Evolutionary conservation across 2,888 invertebrate genomes (phyloP), one percentile per base, ranked within the genome.

Genomic region (Helleia helle): DNA sequence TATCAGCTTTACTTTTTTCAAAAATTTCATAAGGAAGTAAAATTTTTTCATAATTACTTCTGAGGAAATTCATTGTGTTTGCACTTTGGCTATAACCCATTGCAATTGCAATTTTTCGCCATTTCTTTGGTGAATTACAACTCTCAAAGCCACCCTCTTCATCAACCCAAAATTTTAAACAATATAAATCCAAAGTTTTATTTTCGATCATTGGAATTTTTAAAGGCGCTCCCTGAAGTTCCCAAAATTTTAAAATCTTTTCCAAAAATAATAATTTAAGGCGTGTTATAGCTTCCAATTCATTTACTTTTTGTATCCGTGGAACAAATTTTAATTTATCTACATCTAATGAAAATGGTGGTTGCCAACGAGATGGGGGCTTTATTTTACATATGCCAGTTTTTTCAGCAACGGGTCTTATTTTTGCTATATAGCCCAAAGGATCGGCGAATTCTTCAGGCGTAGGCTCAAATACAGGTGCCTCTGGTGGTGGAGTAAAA

Each of bases 361-460:
- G 92, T 60, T 91, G 90, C 91, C 92, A 93, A 51, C 88, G 87
- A 62, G 88, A 70, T 40, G 93, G 93, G 40, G 93, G 93, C 56
- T 88, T 88, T 58, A 93, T 92, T 86, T 91, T 92, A 63, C 92
- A 91, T 48, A 93, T 91, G 46, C 93, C 93, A 46, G 87, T 88
- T 69, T 88, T 87, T 66, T 91, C 90, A 7, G 91, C 93, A 36
- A 90, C 86, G 12, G 90, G 89, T 40, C 90, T 85, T 51, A 93
- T 92, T 79, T 91, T 91, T 26, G 88, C 88, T 42, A 93, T 90
- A 63, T 91, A 93, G 43, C 86, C 89, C 50, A 93, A 72, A 25
- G 92, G 91, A 76, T 93, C 91, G 54, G 84, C 69, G 66, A 92
- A 93, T 69, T 93, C 93, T 71, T 91, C 91, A 43, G 74, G 80